Evolutionary conservation across 2,888 invertebrate genomes (phyloP).

Genomic region (Sisyra terminalis): DNA sequence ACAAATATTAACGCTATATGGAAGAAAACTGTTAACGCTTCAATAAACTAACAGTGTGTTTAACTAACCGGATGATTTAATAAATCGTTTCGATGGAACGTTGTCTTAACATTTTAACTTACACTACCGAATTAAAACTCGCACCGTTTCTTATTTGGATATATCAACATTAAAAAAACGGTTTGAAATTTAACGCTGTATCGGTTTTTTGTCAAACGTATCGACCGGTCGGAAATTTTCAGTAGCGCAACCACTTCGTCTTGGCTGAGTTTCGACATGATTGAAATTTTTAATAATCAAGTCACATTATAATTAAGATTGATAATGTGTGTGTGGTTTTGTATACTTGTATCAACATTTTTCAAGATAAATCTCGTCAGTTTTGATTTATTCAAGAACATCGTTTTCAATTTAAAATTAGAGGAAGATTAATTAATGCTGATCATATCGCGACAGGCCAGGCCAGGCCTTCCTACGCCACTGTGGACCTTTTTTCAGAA

Average conservation of each 20-base stretch:
- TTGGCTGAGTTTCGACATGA: neutral
- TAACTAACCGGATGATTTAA: conserved; percentile 8
- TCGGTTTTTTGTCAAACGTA: no score
- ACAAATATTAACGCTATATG: neutral
- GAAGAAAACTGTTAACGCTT: conserved; percentile 3
- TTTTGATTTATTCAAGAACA: no score
- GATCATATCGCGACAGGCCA: no score
- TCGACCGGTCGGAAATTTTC: no score
- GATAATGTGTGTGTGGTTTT: no score
- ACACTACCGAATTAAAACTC: conserved; percentile 5
- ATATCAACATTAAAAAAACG: neutral
- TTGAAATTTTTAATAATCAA: neutral
- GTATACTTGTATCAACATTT: no score
- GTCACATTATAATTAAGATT: conserved; percentile 1
- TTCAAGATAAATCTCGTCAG: no score
- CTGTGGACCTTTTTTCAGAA: no score
- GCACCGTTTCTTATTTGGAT: conserved; percentile 5
- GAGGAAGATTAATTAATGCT: no score
- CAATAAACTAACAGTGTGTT: conserved; percentile 6
- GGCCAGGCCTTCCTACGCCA: no score
- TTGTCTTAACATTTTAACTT: conserved; percentile 7
- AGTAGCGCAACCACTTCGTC: no score
- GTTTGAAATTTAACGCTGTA: neutral
- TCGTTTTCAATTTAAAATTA: no score
- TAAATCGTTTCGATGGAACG: conserved; percentile 5